Conservation (phyloP, 2,797 vertebrate genomes). For the Falco columbarius region DNA sequence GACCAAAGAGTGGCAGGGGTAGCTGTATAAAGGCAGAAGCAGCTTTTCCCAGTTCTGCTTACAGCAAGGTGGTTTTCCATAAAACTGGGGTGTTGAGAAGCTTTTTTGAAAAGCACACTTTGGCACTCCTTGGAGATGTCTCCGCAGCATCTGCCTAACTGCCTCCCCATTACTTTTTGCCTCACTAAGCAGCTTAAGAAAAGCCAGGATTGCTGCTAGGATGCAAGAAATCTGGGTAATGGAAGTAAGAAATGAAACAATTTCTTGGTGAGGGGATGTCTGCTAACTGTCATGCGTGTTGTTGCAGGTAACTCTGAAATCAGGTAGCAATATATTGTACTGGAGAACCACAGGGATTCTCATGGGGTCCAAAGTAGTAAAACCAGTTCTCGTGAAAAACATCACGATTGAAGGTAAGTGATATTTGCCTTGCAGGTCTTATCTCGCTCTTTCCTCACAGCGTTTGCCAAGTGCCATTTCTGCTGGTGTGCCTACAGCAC, state of each 20-base stretch:
- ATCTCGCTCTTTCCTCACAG: neutral
- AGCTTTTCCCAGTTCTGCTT: neutral
- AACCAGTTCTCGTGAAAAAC: constrained; percentile 93
- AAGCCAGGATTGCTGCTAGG: neutral
- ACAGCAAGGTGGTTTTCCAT: neutral
- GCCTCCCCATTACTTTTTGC: neutral
- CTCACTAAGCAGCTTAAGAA: neutral
- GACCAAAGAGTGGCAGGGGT: neutral
- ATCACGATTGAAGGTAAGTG: constrained; percentile 92
- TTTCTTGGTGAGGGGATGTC: neutral
- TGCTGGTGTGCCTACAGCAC: neutral
- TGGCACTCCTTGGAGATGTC: neutral
- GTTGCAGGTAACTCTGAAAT: constrained; percentile 90
- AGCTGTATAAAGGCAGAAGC: neutral
- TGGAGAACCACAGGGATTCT: constrained; percentile 96
- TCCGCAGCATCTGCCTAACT: neutral
- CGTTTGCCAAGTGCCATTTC: neutral
- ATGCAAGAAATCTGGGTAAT: neutral
- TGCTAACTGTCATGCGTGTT: neutral
- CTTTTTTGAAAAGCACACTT: neutral
- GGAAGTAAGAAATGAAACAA: neutral
- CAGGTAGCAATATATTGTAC: constrained; percentile 94
- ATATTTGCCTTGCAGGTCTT: neutral
- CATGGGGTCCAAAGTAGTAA: constrained; percentile 89
- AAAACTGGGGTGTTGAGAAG: neutral